These are phyloP conservation scores for Cerceris ruficornis DNA, from an alignment of 2,888 invertebrate genomes.

Conservation along the genomic window DNA sequence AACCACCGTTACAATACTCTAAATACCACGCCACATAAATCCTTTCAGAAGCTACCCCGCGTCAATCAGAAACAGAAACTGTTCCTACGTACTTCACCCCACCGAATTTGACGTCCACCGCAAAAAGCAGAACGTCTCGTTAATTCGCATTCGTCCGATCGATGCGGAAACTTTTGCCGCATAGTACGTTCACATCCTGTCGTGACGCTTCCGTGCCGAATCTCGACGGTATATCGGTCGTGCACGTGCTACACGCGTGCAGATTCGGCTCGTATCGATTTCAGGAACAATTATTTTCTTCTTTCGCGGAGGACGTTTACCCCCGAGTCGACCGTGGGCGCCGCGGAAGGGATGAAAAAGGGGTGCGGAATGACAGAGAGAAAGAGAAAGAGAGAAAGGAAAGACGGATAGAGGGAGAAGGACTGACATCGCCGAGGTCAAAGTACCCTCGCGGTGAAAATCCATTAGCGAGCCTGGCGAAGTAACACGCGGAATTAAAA, in stretches of 20 bases:
- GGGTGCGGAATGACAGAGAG: background rate
- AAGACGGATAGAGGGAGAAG: constrained; percentile 5
- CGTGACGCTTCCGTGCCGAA: constrained; percentile 1
- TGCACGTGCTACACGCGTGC: constrained; percentile 36
- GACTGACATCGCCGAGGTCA: constrained; percentile 54
- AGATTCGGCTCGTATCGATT: constrained; percentile 59
- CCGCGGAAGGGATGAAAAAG: constrained; percentile 1
- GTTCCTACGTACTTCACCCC: too few relatives aligned
- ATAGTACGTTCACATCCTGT: background rate
- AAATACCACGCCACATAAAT: too few relatives aligned
- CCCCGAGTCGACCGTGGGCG: constrained; percentile 4
- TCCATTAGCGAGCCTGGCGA: constrained; percentile 55
- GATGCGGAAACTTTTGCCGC: background rate
- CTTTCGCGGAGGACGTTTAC: constrained; percentile 66
- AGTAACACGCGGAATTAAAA: constrained; percentile 35
- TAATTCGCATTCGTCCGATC: background rate
- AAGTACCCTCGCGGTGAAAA: constrained; percentile 62
- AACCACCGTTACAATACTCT: too few relatives aligned
- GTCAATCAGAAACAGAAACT: too few relatives aligned
- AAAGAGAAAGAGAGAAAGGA: constrained; percentile 7
- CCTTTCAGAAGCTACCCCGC: too few relatives aligned
- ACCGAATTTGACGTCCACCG: background rate
- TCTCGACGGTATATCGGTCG: background rate
- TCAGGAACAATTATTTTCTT: constrained; percentile 68
- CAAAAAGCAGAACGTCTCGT: background rate